These are phyloP conservation scores for Nasonovia ribisnigri DNA, from an alignment of 2,888 invertebrate species.

Conservation along the genomic window DNA sequence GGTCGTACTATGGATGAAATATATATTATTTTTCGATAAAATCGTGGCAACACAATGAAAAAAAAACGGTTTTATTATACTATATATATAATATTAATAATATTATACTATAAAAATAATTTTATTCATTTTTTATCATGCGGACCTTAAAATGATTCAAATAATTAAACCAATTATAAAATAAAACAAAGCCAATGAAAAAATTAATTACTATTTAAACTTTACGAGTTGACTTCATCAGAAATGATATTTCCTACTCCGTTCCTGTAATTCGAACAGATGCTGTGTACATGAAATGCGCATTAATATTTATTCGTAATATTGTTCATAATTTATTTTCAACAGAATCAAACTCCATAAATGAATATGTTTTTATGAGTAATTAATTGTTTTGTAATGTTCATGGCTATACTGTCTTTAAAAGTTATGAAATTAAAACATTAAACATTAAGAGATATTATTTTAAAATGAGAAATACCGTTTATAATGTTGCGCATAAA, in stretches of 20 bases:
- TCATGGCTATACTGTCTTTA: background rate
- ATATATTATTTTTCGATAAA: background rate
- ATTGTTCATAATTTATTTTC: background rate
- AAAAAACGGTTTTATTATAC: slow-evolving; percentile 19
- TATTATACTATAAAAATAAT: background rate
- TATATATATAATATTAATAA: background rate
- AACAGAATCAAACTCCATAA: slow-evolving; percentile 36
- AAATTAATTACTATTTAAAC: slow-evolving; percentile 27
- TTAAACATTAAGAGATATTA: slow-evolving; percentile 14
- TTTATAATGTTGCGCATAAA: background rate
- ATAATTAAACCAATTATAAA: slow-evolving; percentile 49
- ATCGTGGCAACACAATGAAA: background rate
- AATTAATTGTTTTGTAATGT: slow-evolving; percentile 24
- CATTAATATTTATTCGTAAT: background rate
- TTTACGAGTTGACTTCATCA: background rate
- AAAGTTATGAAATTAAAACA: slow-evolving; percentile 50
- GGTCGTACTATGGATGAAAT: background rate
- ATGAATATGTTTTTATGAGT: background rate
- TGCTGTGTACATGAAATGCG: background rate
- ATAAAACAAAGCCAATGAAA: background rate
- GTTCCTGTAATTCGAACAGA: background rate
- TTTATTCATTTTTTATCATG: slow-evolving; percentile 1
- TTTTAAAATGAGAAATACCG: background rate
- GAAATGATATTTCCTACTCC: background rate
- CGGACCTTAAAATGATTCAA: background rate